Base-by-base conservation (phyloP, 2,113 vertebrate species). In the Corydoras sp. region DNA sequence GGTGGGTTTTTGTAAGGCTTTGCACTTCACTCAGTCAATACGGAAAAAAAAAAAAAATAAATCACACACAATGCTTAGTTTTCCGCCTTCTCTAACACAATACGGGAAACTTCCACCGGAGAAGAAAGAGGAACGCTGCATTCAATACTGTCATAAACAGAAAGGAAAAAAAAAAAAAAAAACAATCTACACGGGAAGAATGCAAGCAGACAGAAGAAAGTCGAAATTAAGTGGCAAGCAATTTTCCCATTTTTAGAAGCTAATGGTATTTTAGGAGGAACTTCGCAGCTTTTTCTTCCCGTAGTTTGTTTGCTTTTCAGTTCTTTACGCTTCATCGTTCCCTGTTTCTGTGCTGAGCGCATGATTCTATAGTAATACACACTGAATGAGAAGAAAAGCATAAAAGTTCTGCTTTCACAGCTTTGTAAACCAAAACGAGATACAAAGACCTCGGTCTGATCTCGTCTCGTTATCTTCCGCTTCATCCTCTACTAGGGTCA, bases 81-180 rank as follows among this genome's bases (percentile, higher is more conserved):
- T 88, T 77, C 82, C 83, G 81, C 83, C 82, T 81, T 75, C 77
- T 76, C 81, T 81, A 77, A 89, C 87, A 89, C 87, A 89, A 90
- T 87, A 73, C 79, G 77, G 63, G 63, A 83, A 88, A 86, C 85
- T 88, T 88, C 80, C 80, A 77, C 83, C 84, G 85, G 81, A 79
- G 83, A 75, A 66, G 59, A 49, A 65, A 70, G 67, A 53, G 81
- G 76, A 78, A 76, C 73, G 72, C 77, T 85, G 84, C 88, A 82
- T 88, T 89, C 82, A 84, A 86, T 79, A 67, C 68, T 76, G 77
- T 76, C 84, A 86, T 85, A 72, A 43, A 43, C 4, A 43, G 35
- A 81, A 88, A 88, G 84, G 82, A 83, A 89, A 87, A 86, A 83
- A 83, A 83, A 89, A 82, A 83, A 89, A 87, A 86, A 83, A 83